phyloP scores from a whole-genome alignment of 1,140 invertebrate species.

The Planococcus citri region DNA sequence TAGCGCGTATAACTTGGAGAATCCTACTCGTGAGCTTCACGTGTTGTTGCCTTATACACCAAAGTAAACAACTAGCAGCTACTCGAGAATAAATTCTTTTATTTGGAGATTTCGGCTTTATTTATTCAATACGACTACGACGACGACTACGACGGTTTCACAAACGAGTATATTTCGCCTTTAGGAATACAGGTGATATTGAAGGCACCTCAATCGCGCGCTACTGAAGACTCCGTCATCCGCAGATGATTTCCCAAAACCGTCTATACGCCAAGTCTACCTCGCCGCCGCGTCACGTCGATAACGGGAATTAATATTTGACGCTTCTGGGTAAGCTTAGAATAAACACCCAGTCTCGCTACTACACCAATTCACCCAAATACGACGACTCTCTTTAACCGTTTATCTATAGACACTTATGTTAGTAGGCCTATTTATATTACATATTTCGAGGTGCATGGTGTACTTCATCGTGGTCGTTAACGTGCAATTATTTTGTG shows the following conservation, averaged over 20 bases:
- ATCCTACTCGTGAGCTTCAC: no score
- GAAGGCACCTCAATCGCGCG: neutral
- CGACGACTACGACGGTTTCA: no score
- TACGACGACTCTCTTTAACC: no score
- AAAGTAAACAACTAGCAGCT: slow-evolving; percentile 15
- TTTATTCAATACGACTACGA: slow-evolving; percentile 15
- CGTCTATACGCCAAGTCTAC: no score
- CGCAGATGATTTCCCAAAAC: slow-evolving; percentile 3
- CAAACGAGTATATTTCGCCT: neutral
- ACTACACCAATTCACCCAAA: neutral
- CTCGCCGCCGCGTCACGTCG: neutral
- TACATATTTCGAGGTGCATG: no score
- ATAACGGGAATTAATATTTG: slow-evolving; percentile 12
- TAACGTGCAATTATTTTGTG: no score
- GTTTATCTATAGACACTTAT: no score
- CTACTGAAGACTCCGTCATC: neutral
- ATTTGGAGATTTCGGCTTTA: slow-evolving; percentile 8
- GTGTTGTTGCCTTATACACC: slow-evolving; percentile 1
- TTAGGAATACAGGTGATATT: slow-evolving; percentile 14
- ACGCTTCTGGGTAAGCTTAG: slow-evolving; percentile 13
- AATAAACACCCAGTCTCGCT: neutral
- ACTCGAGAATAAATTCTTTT: slow-evolving; percentile 18
- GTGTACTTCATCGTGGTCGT: no score
- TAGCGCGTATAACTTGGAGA: no score
- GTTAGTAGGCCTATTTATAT: no score